Conservation (phyloP, 1,140 invertebrate genomes). For the Dufourea novaeangliae region DNA sequence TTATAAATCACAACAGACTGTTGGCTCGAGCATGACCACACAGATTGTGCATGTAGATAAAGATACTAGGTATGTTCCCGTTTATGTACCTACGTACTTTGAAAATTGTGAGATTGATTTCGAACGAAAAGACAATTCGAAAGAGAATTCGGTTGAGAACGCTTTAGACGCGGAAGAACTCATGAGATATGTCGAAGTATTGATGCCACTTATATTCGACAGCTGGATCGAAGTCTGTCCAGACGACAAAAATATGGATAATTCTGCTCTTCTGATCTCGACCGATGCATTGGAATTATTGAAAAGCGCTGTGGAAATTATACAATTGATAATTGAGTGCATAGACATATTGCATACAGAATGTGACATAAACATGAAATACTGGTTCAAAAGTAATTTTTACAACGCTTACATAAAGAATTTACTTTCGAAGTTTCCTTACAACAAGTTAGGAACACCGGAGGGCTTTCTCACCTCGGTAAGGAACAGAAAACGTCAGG, state of each 20-base stretch:
- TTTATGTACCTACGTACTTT: slow-evolving; percentile 61
- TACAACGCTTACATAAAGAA: slow-evolving; percentile 79
- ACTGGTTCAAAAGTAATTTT: slow-evolving; percentile 82
- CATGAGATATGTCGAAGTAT: slow-evolving; percentile 82
- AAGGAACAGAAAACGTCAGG: slow-evolving; percentile 63
- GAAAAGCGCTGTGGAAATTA: slow-evolving; percentile 82
- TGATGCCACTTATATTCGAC: slow-evolving; percentile 88
- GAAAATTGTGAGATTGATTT: slow-evolving; percentile 64
- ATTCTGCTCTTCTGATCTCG: slow-evolving; percentile 77
- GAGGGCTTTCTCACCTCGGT: background rate
- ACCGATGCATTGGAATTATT: slow-evolving; percentile 83
- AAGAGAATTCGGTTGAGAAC: slow-evolving; percentile 32
- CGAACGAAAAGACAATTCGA: slow-evolving; percentile 28
- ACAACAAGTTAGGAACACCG: slow-evolving; percentile 66
- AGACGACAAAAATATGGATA: slow-evolving; percentile 70
- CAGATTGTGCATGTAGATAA: slow-evolving; percentile 49
- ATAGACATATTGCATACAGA: slow-evolving; percentile 76
- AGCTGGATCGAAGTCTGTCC: slow-evolving; percentile 88
- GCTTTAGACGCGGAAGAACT: slow-evolving; percentile 63
- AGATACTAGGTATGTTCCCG: slow-evolving; percentile 53
- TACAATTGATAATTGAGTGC: slow-evolving; percentile 82
- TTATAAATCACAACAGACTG: slow-evolving; percentile 1
- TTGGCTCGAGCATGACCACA: background rate
- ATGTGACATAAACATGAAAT: slow-evolving; percentile 63
- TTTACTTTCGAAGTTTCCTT: slow-evolving; percentile 83